A percentile compares a stretch with the other conserved stretches of the same genome.
Evolutionary conservation across 1,140 invertebrate genomes (phyloP).

Genomic region (Ectropis grisescens): DNA sequence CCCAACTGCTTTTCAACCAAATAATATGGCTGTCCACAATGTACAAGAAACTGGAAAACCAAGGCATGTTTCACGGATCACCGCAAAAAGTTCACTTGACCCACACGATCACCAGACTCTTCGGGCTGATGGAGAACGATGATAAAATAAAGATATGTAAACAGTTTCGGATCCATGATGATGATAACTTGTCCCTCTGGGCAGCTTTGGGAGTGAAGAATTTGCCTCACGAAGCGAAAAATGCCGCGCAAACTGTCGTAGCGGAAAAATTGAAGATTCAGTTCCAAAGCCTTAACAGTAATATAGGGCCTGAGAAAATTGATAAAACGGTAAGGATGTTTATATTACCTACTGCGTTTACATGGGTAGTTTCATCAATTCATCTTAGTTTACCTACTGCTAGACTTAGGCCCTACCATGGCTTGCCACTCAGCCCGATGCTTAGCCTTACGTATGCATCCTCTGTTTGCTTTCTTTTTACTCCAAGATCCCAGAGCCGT

Average conservation of each 20-base stretch:
- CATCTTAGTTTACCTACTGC: no score
- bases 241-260: slow-evolving; percentile 15
- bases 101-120: slow-evolving; percentile 26
- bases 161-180: slow-evolving; percentile 17
- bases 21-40: slow-evolving; percentile 22
- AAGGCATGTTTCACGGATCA: slow-evolving; percentile 18
- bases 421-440: no score
- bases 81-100: slow-evolving; percentile 34
- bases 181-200: slow-evolving; percentile 26
- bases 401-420: no score
- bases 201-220: slow-evolving; percentile 21
- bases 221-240: slow-evolving; percentile 20
- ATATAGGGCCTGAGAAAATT: no score
- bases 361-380: no score
- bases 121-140: slow-evolving; percentile 20
- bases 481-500: no score
- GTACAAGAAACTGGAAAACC: slow-evolving; percentile 26
- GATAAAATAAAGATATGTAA: slow-evolving; percentile 29
- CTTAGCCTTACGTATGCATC: no score
- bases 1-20: slow-evolving; percentile 13
- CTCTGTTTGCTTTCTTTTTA: no score
- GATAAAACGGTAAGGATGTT: no score
- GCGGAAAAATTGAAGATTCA: slow-evolving; percentile 18
- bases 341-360: no score
- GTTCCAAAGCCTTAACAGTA: no score